Base-by-base conservation (phyloP, 2,113 vertebrate species). In the Calyptommatus sinebrachiatus region DNA sequence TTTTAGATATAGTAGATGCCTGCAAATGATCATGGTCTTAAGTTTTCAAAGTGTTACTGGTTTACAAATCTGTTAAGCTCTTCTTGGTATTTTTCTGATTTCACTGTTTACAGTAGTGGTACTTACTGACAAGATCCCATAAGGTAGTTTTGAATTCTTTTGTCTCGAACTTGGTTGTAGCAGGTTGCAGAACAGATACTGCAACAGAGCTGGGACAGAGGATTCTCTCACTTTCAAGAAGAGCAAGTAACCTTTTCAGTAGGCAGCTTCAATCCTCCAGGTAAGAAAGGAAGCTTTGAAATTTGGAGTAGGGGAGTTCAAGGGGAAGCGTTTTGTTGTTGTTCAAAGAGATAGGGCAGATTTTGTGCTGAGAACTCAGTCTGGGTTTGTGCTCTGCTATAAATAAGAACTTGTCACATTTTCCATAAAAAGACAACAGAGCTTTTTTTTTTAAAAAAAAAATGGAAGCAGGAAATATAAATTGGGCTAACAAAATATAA, bases 231-330 rank as follows among this genome's bases (percentile, higher is more conserved):
- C 35, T 26, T 71, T 71, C 22, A 2, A 45, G 75, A 79, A 79
- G 46, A 83, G 22, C 53, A 46, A 9, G 76, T 57, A 65, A 35
- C 9, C n/a, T 84, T 84, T 86, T 67, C 74, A 88, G 7, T 5
- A 82, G 72, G 1, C 53, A 57, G 53, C 20, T 29, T 74, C 41
- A 75, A 1, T 78, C 79, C 53, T 86, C 73, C 18, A n/a, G 35
- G 73, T 78, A 24, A 35, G 71, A 65, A 70, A 11, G 8, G 62
- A 62, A 73, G 5, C 1, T 82, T 87, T 84, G 57, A 82, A 85
- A 46, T 65, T 75, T 8, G 35, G 22, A 75, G 60, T 10, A 1
- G 31, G n/a, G 66, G 31, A 9, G 16, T 26, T 74, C 3, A 74
- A 41, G 60, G 7, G 61, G 24, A 46, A 76, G 31, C n/a, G n/a